Percentiles rank a stretch among this genome's conserved stretches.
These are phyloP conservation scores for Amia ocellicauda DNA, from an alignment of 2,113 vertebrate species.

Conservation along the genomic window DNA sequence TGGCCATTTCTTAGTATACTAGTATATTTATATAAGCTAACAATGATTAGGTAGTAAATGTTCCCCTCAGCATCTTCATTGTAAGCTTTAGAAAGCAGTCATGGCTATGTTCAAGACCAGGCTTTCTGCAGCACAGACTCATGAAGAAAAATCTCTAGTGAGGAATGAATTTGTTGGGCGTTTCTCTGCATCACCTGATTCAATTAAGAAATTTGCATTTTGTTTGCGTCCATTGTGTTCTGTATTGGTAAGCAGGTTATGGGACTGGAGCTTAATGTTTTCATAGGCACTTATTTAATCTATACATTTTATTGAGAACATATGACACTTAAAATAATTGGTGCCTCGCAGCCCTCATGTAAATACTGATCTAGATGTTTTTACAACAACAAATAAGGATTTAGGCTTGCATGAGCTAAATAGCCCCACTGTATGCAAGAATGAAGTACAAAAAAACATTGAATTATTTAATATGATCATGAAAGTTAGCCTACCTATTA, in stretches of 20 bases:
- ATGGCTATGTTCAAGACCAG: slow-evolving; percentile 79
- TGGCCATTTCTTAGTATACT: no score
- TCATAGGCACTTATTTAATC: slow-evolving; percentile 69
- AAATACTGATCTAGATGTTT: background rate
- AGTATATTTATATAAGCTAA: no score
- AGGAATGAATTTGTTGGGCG: slow-evolving; percentile 68
- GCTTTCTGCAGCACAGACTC: slow-evolving; percentile 50
- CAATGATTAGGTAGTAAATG: no score
- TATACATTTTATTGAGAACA: slow-evolving; percentile 70
- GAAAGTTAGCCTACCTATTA: no score
- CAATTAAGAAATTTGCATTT: slow-evolving; percentile 81
- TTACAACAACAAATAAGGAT: no score
- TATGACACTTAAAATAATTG: no score
- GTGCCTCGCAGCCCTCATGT: no score
- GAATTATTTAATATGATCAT: no score
- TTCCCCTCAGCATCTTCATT: no score
- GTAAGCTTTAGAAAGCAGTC: slow-evolving; percentile 60
- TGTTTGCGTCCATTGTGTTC: slow-evolving; percentile 75
- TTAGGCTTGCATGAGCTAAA: no score
- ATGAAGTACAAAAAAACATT: no score
- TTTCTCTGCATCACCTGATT: slow-evolving; percentile 80
- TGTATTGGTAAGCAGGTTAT: slow-evolving; percentile 77
- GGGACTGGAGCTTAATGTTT: slow-evolving; percentile 76
- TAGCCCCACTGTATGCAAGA: no score
- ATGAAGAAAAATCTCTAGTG: slow-evolving; percentile 70